Base-by-base conservation (phyloP, 1,140 invertebrate species). In the Ips nitidus region DNA sequence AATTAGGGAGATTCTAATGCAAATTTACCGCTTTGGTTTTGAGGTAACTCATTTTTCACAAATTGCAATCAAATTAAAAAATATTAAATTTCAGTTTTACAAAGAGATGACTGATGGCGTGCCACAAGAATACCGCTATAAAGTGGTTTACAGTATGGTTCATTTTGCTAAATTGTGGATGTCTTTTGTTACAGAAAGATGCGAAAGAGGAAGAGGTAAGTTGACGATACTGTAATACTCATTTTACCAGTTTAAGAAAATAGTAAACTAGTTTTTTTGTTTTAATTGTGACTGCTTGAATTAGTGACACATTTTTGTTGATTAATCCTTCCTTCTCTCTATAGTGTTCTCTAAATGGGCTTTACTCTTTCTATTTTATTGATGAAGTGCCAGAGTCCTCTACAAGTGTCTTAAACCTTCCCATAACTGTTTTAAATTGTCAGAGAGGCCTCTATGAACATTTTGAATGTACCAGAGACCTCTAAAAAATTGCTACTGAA, bases 21-120 rank as follows among this genome's bases (percentile, higher is more conserved):
- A 94, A 77, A 90, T 91, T 59, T 96, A 90, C 80, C 91, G 91
- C 79, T 93, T 94, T 81, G 93, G 91, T 1, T 97, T 96, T 81
- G 94, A 94, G 83, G 88, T 90, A 79, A 78, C 36, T 50, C 8
- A 4, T 4, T 50, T 4, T 6, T 59, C 8, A 22, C 22, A 22
- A 59, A 41, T 41, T 41, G 38, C 8, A 22, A 4, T 36, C 7
- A 39, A 56, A 50, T 8, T 56, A 37, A 36, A 38, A 56, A 22
- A 37, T 22, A 56, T 7, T 56, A 56, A 39, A 38, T 61, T 77
- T 40, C 77, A 94, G 86, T 94, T 94, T 77, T 89, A 94, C 75
- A 92, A 90, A 80, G 92, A 94, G 79, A 84, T 93, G 58, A 88
- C 87, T 8, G 78, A 80, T 56, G 72, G 74, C 45, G 58, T 79